These are phyloP conservation scores for Nyleta sp. DNA, from an alignment of 2,888 invertebrate species.

Conservation along the genomic window DNA sequence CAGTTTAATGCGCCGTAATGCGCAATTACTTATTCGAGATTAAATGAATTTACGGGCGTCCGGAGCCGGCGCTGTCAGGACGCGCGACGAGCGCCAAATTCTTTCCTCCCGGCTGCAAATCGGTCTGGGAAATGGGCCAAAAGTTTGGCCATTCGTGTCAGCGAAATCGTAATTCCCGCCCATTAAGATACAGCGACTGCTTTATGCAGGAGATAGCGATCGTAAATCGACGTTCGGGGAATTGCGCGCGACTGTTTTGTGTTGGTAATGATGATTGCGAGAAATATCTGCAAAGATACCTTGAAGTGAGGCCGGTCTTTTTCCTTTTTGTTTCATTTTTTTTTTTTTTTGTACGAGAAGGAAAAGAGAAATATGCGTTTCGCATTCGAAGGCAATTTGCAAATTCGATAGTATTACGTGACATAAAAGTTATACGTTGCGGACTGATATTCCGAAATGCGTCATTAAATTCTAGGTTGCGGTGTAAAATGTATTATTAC, in stretches of 20 bases:
- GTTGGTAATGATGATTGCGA: conserved; percentile 29
- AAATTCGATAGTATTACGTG: conserved; percentile 33
- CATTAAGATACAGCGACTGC: conserved; percentile 59
- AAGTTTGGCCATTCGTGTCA: conserved; percentile 74
- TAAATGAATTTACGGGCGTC: conserved; percentile 64
- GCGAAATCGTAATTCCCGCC: conserved; percentile 73
- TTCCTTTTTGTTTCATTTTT: too few relatives aligned
- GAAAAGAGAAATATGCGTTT: background rate
- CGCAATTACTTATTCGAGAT: conserved; percentile 62
- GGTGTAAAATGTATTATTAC: conserved; percentile 51
- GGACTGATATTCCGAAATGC: conserved; percentile 22
- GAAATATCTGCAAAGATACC: conserved; percentile 9
- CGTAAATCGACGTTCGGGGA: conserved; percentile 42
- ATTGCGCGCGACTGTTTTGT: too few relatives aligned
- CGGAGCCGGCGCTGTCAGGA: conserved; percentile 70
- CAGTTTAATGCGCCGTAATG: conserved; percentile 50
- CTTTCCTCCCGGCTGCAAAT: conserved; percentile 72
- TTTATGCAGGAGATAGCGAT: conserved; percentile 48
- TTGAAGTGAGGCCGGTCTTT: too few relatives aligned
- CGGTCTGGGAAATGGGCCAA: conserved; percentile 77
- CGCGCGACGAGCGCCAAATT: conserved; percentile 64
- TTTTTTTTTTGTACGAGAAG: too few relatives aligned
- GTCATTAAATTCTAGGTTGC: conserved; percentile 41
- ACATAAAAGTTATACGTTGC: conserved; percentile 27
- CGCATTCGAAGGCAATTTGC: conserved; percentile 27